Evolutionary conservation across 1,140 invertebrate species (phyloP).

Genomic region (Heliconius congener): DNA sequence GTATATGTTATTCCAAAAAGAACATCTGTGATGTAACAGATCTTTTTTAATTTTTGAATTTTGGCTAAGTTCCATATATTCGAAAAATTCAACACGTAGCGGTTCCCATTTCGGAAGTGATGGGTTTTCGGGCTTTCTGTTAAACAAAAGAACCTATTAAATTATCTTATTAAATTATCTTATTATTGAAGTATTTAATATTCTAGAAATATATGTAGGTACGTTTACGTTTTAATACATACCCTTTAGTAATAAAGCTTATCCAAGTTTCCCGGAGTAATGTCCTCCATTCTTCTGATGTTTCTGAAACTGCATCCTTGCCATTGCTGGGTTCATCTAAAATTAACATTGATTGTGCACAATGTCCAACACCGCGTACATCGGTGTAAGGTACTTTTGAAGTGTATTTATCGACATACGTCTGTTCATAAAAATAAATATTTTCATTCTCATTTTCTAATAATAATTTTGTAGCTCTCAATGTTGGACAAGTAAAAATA

Average conservation of each 20-base stretch:
- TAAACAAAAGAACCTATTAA: constrained; percentile 26
- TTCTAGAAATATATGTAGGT: too few relatives aligned
- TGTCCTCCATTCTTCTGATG: constrained; percentile 32
- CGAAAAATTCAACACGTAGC: constrained; percentile 11
- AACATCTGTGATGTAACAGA: constrained; percentile 18
- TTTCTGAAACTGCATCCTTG: constrained; percentile 23
- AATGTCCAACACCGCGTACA: constrained; percentile 49
- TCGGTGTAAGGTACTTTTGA: constrained; percentile 45
- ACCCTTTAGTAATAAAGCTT: constrained; percentile 46
- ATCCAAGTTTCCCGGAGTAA: constrained; percentile 42
- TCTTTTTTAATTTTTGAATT: constrained; percentile 12
- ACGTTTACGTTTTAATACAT: constrained; percentile 11
- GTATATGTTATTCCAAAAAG: constrained; percentile 19
- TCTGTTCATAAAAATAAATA: constrained; percentile 61
- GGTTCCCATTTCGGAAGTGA: constrained; percentile 47
- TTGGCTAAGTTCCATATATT: constrained; percentile 9
- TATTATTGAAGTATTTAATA: not conserved
- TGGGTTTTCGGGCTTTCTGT: constrained; percentile 44
- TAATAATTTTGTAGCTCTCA: constrained; percentile 48
- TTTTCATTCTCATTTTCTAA: constrained; percentile 47
- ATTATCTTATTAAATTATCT: not conserved
- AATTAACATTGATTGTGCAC: constrained; percentile 44
- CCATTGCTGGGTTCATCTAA: constrained; percentile 39
- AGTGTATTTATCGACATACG: constrained; percentile 45
- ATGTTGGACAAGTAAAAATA: constrained; percentile 49